These are phyloP conservation scores for Parotia lawesii DNA, from an alignment of 2,113 vertebrate genomes.

Conservation along the genomic window DNA sequence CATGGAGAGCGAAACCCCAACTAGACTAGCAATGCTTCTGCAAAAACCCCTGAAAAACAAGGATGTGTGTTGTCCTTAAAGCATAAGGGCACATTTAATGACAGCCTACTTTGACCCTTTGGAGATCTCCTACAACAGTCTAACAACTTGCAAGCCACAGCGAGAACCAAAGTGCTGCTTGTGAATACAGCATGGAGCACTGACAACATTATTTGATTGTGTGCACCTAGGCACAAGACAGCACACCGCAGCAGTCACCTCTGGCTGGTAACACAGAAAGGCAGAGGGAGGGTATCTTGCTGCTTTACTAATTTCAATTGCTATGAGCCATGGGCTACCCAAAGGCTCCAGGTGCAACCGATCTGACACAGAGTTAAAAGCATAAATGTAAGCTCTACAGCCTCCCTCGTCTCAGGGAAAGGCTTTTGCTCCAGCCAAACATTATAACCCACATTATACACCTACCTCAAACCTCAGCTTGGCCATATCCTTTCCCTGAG, in stretches of 20 bases:
- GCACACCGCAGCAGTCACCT: accelerated
- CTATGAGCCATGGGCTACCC: not conserved
- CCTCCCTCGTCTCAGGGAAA: not conserved
- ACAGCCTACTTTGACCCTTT: not conserved
- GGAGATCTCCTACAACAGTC: accelerated
- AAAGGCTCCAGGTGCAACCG: not conserved
- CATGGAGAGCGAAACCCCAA: not conserved
- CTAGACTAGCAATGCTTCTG: not conserved
- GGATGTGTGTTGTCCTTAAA: accelerated
- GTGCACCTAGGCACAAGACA: not conserved
- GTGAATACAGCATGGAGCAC: not conserved
- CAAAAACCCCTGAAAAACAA: not conserved
- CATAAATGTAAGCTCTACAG: not conserved
- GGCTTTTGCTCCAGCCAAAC: not conserved
- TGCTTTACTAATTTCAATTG: not conserved
- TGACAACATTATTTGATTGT: not conserved
- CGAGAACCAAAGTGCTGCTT: not conserved
- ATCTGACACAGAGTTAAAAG: not conserved
- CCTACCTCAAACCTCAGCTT: not conserved
- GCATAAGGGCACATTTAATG: not conserved
- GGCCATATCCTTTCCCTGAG: slow-evolving; percentile 18
- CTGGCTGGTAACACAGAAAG: not conserved
- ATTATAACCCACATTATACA: not conserved
- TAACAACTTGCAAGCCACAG: not conserved
- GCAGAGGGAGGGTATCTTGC: not conserved